Base-by-base conservation (phyloP, 2,797 vertebrate genomes). In the Pogonophryne albipinna region DNA sequence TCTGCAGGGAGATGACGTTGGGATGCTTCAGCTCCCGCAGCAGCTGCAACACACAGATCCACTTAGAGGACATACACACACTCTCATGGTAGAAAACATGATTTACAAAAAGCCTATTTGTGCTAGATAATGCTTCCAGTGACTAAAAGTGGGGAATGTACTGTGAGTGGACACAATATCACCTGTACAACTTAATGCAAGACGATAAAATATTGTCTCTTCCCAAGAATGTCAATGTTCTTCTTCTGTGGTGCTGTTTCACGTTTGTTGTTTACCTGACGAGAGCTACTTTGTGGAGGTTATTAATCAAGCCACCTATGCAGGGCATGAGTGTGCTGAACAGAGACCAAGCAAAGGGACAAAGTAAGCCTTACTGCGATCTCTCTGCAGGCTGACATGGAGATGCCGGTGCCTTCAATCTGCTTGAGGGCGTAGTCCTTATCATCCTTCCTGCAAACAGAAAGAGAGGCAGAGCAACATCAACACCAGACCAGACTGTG, bases 391-490 rank as follows among this genome's bases (percentile, higher is more conserved):
- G 98, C 98, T 72, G 98, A 99, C 98, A 99, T 99, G 87, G 98
- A 99, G 95, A 99, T 99, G 91, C 98, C 98, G 85, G 98, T 99
- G 95, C 98, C 98, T 96, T 99, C 98, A 95, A 99, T 99, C 92
- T 99, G 98, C 95, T 99, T 99, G 95, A 99, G 96, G 94, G 98
- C 98, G 69, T 99, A 99, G 94, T 99, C 98, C 95, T 98, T 98
- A 94, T 99, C 97, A 94, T 99, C 98, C 95, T 99, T 99, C 96
- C 98, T 99, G 96, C 76, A 93, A 89, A 92, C 58, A 79, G 46
- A 92, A 52, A 91, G 45, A 92, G 34, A 89, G 58, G 78, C 62
- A 92, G 59, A 87, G 84, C 71, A 80, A 77, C 87, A 90, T 91
- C 89, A 92, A 92, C 82, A 86, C 68, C 71, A 86, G 71, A 82